phyloP scores from a whole-genome alignment of 2,888 invertebrate species.

The Lithophane semibrunnea region DNA sequence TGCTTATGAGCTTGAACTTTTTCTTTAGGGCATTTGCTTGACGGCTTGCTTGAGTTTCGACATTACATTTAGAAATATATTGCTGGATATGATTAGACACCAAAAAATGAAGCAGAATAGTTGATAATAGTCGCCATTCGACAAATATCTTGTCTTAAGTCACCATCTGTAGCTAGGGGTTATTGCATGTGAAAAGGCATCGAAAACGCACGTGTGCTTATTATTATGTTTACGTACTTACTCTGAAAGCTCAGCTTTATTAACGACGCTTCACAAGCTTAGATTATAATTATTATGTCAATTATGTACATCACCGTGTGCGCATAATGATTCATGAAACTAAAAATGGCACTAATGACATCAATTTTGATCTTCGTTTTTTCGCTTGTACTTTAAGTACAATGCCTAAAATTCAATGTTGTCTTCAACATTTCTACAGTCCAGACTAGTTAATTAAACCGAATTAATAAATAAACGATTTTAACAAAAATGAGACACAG shows the following conservation, averaged over 20 bases:
- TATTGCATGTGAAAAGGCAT: conserved; percentile 31
- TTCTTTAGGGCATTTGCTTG: background rate
- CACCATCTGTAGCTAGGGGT: conserved; percentile 6
- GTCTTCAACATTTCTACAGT: conserved; percentile 52
- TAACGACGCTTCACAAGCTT: conserved; percentile 59
- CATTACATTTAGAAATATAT: conserved; percentile 17
- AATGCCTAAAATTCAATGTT: conserved; percentile 52
- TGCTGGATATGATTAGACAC: conserved; percentile 11
- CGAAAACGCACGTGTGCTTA: conserved; percentile 30
- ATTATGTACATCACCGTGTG: conserved; percentile 64
- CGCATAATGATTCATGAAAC: conserved; percentile 70
- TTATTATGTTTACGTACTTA: conserved; percentile 47
- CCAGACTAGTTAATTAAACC: conserved; percentile 68
- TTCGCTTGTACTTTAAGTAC: conserved; percentile 65
- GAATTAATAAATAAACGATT: conserved; percentile 67
- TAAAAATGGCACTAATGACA: conserved; percentile 67
- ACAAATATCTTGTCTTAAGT: conserved; percentile 14
- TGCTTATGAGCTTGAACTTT: background rate
- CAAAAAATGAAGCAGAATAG: conserved; percentile 11
- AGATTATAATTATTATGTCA: conserved; percentile 52
- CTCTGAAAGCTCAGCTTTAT: conserved; percentile 58
- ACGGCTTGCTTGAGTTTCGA: too few species aligned
- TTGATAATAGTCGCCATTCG: conserved; percentile 7
- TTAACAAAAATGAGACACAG: conserved; percentile 67
- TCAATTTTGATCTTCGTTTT: conserved; percentile 70